Base-by-base conservation (phyloP, 2,888 invertebrate species). In the Patella depressa region DNA sequence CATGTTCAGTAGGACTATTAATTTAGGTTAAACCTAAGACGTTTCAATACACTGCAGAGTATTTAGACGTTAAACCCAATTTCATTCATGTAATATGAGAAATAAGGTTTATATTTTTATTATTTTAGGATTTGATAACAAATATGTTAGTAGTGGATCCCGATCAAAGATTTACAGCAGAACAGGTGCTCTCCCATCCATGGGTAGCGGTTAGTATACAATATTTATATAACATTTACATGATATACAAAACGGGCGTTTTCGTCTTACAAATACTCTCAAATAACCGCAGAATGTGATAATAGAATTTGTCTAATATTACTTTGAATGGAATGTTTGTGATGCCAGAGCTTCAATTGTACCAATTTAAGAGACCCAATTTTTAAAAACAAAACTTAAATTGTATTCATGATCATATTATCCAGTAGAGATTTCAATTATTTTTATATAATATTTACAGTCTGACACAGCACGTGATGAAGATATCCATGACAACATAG, bases 141-240 rank as follows among this genome's bases (percentile, higher is more conserved):
- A 95, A 96, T 91, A 98, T 98, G 97, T 93, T 98, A 77, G 96
- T 97, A 88, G 94, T 96, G 54, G 95, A 97, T 90, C 96, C 97
- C 0, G 96, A 96, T 84, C 93, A 96, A 80, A 94, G 99, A 85
- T 96, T 96, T 91, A 95, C 88, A 3, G 90, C 91, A 7, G 82
- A 78, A 7, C 87, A 90, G 19, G 87, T 89, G 11, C 81, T 89
- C 15, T 78, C 81, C 15, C 89, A 90, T 78, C 87, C 87, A 29
- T 91, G 91, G 91, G 87, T 90, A 29, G 84, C 88, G 71, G 90
- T 90, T 82, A 85, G 89, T 87, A 71, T 70, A 55, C 54, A 53
- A 74, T 12, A 12, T 65, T 53, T 11, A 9, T 72, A 14, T 45
- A 24, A 24, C 24, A 24, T 24, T 24, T 0, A 24, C 45, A 45